phyloP scores from a whole-genome alignment of 2,888 invertebrate genomes.

The Chymomyza amoena region DNA sequence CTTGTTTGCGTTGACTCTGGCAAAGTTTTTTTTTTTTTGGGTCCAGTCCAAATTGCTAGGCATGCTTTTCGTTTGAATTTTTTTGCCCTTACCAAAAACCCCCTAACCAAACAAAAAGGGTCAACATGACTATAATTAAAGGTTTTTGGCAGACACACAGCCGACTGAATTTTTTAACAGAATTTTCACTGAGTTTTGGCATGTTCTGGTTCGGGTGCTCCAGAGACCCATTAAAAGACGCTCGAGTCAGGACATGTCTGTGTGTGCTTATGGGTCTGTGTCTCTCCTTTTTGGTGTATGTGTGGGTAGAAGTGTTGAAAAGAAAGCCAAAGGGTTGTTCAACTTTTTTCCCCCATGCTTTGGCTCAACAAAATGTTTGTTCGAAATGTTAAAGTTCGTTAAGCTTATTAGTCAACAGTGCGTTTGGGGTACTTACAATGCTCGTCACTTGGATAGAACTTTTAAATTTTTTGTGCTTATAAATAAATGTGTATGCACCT shows the following conservation, averaged over 20 bases:
- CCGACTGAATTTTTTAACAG: neutral
- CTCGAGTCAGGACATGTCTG: constrained; percentile 39
- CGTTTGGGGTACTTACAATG: constrained; percentile 11
- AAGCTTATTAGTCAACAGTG: constrained; percentile 52
- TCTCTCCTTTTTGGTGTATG: neutral
- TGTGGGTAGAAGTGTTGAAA: constrained; percentile 20
- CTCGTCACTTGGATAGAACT: too few species aligned
- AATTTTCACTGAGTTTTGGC: constrained; percentile 13
- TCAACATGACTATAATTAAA: constrained; percentile 62
- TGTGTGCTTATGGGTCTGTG: constrained; percentile 1
- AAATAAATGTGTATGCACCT: too few species aligned
- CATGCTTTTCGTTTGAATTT: constrained; percentile 17
- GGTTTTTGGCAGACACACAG: constrained; percentile 22
- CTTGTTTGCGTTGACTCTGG: constrained; percentile 17
- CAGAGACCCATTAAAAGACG: constrained; percentile 63
- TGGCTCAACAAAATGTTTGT: neutral
- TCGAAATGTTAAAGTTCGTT: constrained; percentile 45
- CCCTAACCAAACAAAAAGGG: constrained; percentile 31
- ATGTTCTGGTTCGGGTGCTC: constrained; percentile 52
- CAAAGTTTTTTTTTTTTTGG: constrained; percentile 15
- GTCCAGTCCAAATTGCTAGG: neutral
- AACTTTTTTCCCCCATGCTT: constrained; percentile 37
- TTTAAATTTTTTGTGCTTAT: too few species aligned
- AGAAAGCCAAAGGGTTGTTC: constrained; percentile 53
- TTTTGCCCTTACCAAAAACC: constrained; percentile 29